Evolutionary conservation across 2,888 invertebrate species (phyloP).

Genomic region (Leptopterna dolabrata): DNA sequence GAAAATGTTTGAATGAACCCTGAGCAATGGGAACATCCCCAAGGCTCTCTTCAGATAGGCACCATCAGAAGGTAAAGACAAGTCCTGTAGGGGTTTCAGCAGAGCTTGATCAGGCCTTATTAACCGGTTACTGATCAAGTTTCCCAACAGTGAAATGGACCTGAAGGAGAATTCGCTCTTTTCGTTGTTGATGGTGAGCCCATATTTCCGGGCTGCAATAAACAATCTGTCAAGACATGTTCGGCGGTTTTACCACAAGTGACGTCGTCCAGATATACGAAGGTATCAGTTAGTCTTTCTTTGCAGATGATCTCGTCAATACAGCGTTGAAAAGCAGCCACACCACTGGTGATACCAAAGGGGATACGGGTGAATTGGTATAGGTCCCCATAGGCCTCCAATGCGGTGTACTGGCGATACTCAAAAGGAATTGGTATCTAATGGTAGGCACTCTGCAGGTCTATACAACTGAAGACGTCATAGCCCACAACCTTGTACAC

Average conservation of each 20-base stretch:
- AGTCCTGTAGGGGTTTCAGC: not conserved
- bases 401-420: not conserved
- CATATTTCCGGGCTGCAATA: not conserved
- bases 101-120: not conserved
- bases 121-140: not conserved
- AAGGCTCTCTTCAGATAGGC: not conserved
- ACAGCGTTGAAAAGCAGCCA: too few species aligned
- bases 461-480: slow-evolving; percentile 30
- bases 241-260: slow-evolving; percentile 29
- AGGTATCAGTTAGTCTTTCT: not conserved
- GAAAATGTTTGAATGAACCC: not conserved
- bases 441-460: slow-evolving; percentile 26
- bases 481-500: slow-evolving; percentile 19
- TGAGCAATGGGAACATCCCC: slow-evolving; percentile 26
- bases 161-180: not conserved
- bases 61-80: not conserved
- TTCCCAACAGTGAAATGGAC: not conserved
- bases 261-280: slow-evolving; percentile 20
- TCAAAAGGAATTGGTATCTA: not conserved
- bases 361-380: slow-evolving; percentile 17
- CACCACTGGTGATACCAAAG: slow-evolving; percentile 15
- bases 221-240: not conserved
- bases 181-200: slow-evolving; percentile 1
- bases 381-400: slow-evolving; percentile 18
- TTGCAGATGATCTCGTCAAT: too few species aligned